Evolutionary conservation across 2,797 vertebrate species (phyloP), one percentile per base, ranked within the genome.

Genomic region (Distichodus sexfasciatus): DNA sequence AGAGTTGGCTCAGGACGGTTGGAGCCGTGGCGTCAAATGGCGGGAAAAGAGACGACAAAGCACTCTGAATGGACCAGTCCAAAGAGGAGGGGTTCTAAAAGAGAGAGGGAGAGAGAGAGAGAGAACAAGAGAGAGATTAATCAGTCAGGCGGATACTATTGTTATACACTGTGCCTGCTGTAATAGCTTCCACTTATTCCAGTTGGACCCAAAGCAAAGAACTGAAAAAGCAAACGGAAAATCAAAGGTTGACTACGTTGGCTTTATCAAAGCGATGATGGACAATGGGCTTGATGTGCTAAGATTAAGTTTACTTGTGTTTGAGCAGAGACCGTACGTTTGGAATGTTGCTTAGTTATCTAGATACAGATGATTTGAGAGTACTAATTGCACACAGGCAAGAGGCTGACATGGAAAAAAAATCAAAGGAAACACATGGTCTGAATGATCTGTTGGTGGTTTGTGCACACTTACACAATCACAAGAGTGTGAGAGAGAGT

Each of bases 11-110:
- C 80, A 98, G 93, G 50, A 98, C 90, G 0, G 93, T 92, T 31
- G 96, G 91, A 0, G 94, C 96, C 0, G 96, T 98, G 79, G 85
- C 92, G 71, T 97, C 94, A 0, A 98, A 98, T 0, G 96, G 96
- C 0, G 94, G 95, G 76, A 93, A 98, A 72, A 98, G 93, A 15
- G 92, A 89, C 0, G 92, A 94, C 57, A 98, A 90, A 19, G 90
- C 85, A 0, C 90, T 89, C 87, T 98, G 96, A 85, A 98, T 96
- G 0, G 94, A 95, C 0, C 88, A 69, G 14, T 98, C 96, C 80
- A 98, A 86, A 1, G 94, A 93, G 0, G 92, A 84, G 3, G 93
- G 85, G 12, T 97, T 94, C 95, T 98, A 82, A 0, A 57, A 23
- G 28, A 44, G 19, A 67, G 17, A 78, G 1, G 66, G 29, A 8